Percentiles rank a stretch among this genome's conserved stretches.
Conservation (phyloP, 2,888 invertebrate species). For the Cacoxenus indagator region DNA sequence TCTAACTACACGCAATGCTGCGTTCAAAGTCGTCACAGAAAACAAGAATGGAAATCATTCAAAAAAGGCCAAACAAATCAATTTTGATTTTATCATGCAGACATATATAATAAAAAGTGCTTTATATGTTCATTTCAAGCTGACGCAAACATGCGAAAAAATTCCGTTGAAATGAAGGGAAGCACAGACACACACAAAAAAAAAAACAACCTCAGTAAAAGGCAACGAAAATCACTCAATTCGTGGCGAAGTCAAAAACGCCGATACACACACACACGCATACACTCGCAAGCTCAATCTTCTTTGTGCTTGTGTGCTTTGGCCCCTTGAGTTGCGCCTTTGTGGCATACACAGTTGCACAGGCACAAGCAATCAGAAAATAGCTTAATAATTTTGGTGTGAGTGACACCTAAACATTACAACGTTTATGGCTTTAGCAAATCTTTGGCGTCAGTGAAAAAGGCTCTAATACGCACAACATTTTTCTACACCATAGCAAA, state of each 20-base stretch:
- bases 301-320: not conserved
- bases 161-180: conserved; percentile 64
- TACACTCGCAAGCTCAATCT: no score
- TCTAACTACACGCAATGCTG: not conserved
- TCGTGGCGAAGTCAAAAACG: conserved; percentile 32
- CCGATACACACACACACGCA: conserved; percentile 12
- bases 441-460: no score
- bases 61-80: conserved; percentile 54
- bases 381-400: no score
- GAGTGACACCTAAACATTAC: no score
- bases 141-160: conserved; percentile 34
- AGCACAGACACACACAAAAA: conserved; percentile 54
- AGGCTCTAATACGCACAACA: no score
- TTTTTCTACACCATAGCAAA: no score
- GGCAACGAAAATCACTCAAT: conserved; percentile 54
- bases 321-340: no score
- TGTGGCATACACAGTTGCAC: no score
- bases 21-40: not conserved
- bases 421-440: no score
- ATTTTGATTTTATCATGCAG: conserved; percentile 54
- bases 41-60: not conserved
- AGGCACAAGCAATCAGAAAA: no score
- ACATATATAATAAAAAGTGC: conserved; percentile 44
- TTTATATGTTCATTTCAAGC: conserved; percentile 36
- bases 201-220: not conserved